Evolutionary conservation across 2,888 invertebrate species (phyloP).

Genomic region (Podabrus alpinus): DNA sequence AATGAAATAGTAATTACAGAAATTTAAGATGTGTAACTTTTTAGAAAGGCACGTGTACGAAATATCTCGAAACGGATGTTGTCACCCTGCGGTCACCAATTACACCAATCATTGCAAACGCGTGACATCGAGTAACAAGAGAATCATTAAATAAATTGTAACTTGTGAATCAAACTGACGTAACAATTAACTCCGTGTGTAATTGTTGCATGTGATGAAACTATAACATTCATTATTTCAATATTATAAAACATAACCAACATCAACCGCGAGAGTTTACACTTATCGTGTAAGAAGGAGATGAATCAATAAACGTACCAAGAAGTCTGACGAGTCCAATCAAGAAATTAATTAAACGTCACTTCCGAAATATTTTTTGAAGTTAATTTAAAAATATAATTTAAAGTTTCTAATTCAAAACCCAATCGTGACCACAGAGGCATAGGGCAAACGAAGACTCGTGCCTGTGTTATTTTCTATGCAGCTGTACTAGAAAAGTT

Average conservation of each 20-base stretch:
- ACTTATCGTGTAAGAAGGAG: neutral
- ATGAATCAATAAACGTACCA: neutral
- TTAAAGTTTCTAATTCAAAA: slow-evolving; percentile 6
- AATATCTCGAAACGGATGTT: slow-evolving; percentile 25
- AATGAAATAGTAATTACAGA: neutral
- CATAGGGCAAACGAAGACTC: slow-evolving; percentile 22
- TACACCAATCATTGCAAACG: slow-evolving; percentile 31
- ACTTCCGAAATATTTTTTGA: neutral
- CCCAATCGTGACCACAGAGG: slow-evolving; percentile 4
- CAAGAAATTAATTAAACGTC: neutral
- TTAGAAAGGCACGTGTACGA: slow-evolving; percentile 24
- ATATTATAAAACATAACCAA: neutral
- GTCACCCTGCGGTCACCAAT: slow-evolving; percentile 31
- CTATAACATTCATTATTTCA: neutral
- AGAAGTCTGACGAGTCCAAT: neutral
- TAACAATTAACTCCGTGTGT: slow-evolving; percentile 3
- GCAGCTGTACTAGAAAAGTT: slow-evolving; percentile 15
- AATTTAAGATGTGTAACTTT: neutral
- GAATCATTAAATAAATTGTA: slow-evolving; percentile 28
- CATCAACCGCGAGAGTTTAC: neutral
- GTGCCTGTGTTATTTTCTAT: slow-evolving; percentile 6
- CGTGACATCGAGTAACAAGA: slow-evolving; percentile 29
- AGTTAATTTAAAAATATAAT: neutral
- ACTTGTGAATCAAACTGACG: slow-evolving; percentile 24
- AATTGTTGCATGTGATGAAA: neutral